Percentiles rank a stretch among this genome's conserved stretches.
phyloP scores from a whole-genome alignment of 2,888 invertebrate genomes.

The Altica lythri region DNA sequence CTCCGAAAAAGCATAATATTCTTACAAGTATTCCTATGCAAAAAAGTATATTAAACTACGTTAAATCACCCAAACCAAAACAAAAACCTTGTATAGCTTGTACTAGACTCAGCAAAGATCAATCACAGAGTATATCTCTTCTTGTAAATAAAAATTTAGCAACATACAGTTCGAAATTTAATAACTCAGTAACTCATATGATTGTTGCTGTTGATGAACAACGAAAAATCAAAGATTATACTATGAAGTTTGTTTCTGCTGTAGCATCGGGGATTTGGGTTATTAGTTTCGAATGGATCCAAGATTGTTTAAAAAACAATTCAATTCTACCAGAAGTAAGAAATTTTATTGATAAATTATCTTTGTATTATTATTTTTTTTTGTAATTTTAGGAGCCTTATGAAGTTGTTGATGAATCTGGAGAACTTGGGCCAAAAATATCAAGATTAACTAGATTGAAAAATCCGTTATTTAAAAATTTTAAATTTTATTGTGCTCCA shows the following conservation, averaged over 20 bases:
- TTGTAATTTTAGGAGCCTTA: constrained; percentile 55
- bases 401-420: constrained; percentile 62
- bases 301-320: constrained; percentile 57
- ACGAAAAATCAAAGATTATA: constrained; percentile 50
- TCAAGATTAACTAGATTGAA: constrained; percentile 55
- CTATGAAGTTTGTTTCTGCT: constrained; percentile 63
- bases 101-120: constrained; percentile 47
- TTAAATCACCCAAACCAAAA: constrained; percentile 29
- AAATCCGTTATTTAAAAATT: constrained; percentile 59
- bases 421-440: constrained; percentile 60
- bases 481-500: constrained; percentile 60
- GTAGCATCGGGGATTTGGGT: constrained; percentile 65
- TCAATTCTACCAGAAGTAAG: constrained; percentile 59
- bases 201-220: constrained; percentile 49
- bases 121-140: constrained; percentile 44
- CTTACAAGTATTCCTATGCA: constrained; percentile 49
- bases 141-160: constrained; percentile 50
- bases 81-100: constrained; percentile 50
- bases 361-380: background rate
- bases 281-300: constrained; percentile 62
- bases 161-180: constrained; percentile 46
- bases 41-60: constrained; percentile 51
- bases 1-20: constrained; percentile 33
- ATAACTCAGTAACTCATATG: constrained; percentile 51
- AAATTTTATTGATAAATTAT: constrained; percentile 12